These are phyloP conservation scores for Nesidiocoris tenuis DNA, from an alignment of 2,888 invertebrate species.

Conservation along the genomic window DNA sequence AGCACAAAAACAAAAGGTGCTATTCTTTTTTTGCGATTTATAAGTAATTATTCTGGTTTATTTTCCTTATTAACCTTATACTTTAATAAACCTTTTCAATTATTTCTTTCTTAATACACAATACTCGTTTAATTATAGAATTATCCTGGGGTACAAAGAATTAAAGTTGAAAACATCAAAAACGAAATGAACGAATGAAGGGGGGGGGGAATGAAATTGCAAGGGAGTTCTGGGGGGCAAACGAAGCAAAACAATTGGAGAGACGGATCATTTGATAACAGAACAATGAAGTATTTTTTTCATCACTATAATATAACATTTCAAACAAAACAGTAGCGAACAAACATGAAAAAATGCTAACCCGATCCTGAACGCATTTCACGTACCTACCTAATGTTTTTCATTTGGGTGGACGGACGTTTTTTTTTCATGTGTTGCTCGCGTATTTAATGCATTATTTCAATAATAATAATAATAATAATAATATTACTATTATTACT, in stretches of 20 bases:
- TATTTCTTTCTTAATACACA: conserved; percentile 37
- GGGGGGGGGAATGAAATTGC: background rate
- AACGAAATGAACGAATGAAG: background rate
- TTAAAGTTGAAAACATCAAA: conserved; percentile 2
- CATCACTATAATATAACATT: conserved; percentile 21
- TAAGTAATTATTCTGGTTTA: conserved; percentile 38
- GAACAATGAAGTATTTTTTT: conserved; percentile 26
- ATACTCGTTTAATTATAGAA: conserved; percentile 37
- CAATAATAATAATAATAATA: no score
- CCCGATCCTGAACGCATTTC: background rate
- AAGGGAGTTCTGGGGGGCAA: conserved; percentile 1
- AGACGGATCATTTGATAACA: conserved; percentile 25
- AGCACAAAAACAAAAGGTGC: conserved; percentile 34
- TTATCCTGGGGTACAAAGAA: conserved; percentile 33
- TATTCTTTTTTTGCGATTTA: conserved; percentile 28
- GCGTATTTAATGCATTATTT: conserved; percentile 1
- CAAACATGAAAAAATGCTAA: background rate
- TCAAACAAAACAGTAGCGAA: conserved; percentile 21
- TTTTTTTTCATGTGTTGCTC: background rate
- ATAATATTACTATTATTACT: no score
- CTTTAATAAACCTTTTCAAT: conserved; percentile 37
- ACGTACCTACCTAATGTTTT: background rate
- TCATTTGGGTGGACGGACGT: background rate
- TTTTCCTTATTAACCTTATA: conserved; percentile 29
- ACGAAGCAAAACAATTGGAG: conserved; percentile 21